A percentile compares a stretch with the other conserved stretches of the same genome.
phyloP scores from a whole-genome alignment of 1,140 invertebrate species.

The Tetramorium alpestre region DNA sequence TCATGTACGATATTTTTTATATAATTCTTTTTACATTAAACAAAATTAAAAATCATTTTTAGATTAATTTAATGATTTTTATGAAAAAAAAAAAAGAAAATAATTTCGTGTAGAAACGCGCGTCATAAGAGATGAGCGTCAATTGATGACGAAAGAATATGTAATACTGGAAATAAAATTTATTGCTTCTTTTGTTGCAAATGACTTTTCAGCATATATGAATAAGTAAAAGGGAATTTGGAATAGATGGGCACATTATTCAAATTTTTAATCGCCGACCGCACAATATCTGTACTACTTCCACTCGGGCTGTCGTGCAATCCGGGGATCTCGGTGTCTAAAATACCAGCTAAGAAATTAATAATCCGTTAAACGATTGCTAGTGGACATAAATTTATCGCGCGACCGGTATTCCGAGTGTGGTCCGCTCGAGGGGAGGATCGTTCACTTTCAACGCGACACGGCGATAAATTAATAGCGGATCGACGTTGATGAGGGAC shows the following conservation, averaged over 20 bases:
- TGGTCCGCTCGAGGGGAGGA: slow-evolving; percentile 63
- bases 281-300: not conserved
- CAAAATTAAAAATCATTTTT: not conserved
- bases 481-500: slow-evolving; percentile 74
- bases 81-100: not conserved
- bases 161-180: not conserved
- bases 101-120: not conserved
- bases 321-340: slow-evolving; percentile 3
- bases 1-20: not conserved
- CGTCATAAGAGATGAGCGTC: not conserved
- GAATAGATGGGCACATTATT: slow-evolving; percentile 15
- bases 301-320: not conserved
- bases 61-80: not conserved
- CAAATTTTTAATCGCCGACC: slow-evolving; percentile 33
- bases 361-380: slow-evolving; percentile 71
- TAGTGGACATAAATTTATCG: slow-evolving; percentile 70
- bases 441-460: slow-evolving; percentile 61
- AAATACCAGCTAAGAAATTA: slow-evolving; percentile 51
- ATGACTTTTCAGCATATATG: not conserved
- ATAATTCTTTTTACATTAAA: not conserved
- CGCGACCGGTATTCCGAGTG: slow-evolving; percentile 67
- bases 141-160: not conserved
- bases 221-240: slow-evolving; percentile 5
- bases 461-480: slow-evolving; percentile 73
- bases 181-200: slow-evolving; percentile 12